Conservation (phyloP, 2,113 vertebrate species). For the Axis porcinus region DNA sequence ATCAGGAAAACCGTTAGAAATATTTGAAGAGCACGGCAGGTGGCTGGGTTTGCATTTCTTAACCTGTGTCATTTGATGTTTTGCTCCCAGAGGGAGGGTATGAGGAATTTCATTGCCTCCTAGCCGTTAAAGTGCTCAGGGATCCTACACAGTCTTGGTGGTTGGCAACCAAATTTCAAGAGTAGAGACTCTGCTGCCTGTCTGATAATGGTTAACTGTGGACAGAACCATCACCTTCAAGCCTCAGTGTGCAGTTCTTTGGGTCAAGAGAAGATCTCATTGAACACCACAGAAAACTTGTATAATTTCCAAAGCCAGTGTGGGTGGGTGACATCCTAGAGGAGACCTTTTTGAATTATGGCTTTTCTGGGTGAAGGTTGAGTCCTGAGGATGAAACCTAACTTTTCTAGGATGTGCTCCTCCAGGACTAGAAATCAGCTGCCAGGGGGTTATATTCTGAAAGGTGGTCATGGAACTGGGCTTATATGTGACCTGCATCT, state of each 20-base stretch:
- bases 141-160: neutral
- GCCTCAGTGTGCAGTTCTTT: neutral
- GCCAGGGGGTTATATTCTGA: neutral
- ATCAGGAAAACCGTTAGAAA: slow-evolving; percentile 53
- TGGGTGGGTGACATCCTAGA: neutral
- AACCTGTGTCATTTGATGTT: slow-evolving; percentile 51
- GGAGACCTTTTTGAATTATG: neutral
- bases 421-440: neutral
- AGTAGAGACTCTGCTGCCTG: neutral
- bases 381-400: neutral
- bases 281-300: neutral
- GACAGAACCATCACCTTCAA: neutral
- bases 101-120: slow-evolving; percentile 21
- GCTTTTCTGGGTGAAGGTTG: neutral
- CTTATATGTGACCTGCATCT: neutral
- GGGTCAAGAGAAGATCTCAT: neutral
- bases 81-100: neutral
- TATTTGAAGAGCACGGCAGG: slow-evolving; percentile 48
- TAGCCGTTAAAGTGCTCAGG: neutral
- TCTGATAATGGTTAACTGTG: neutral
- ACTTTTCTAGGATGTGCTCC: neutral
- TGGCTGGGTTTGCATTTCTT: slow-evolving; percentile 50
- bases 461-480: neutral
- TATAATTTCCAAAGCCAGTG: neutral
- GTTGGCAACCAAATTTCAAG: slow-evolving; percentile 5